Base-by-base conservation (phyloP, 2,888 invertebrate genomes). In the Merodon equestris region DNA sequence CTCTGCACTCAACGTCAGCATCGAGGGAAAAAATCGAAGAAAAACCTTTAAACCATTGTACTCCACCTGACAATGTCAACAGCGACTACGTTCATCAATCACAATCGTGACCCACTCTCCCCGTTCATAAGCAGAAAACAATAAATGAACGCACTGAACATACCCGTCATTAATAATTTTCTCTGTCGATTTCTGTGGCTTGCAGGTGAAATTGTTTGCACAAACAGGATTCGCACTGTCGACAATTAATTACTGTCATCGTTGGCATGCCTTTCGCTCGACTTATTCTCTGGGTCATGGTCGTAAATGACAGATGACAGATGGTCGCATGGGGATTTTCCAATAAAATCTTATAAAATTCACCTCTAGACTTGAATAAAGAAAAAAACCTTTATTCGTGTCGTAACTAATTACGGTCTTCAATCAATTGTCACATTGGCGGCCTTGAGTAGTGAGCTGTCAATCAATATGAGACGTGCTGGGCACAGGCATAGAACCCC, bases 11-110 rank as follows among this genome's bases (percentile, higher is more conserved):
- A 10, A 3, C 40, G 9, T 7, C 3, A 7, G 27, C 27, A 4
- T 7, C 7, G 7, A 27, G 27, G 40, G 54, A 40, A 50, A 56
- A 42, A 57, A 44, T n/a, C 42, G 13, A 44, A 19, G 9, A 27
- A 27, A 61, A 56, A 57, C 53, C 14, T 15, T 17, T 7, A 13
- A 42, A 13, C 47, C 68, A 73, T 56, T 67, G 66, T 70, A 13
- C 14, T 9, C 42, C 61, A 57, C 47, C 70, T 71, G 70, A 60
- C 48, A 76, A 34, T 71, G 76, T 76, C 76, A 76, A 76, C 76
- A 71, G 66, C 42, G 70, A 53, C 36, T 54, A n/a, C 48, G 64
- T 76, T 76, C 76, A 76, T 76, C 76, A 76, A 76, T 76, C 76
- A 76, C 56, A 38, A 58, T 71, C 70, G 58, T 70, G 76, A 71